Base-by-base conservation (phyloP, 2,113 vertebrate species). In the Stigmatopora argus region DNA sequence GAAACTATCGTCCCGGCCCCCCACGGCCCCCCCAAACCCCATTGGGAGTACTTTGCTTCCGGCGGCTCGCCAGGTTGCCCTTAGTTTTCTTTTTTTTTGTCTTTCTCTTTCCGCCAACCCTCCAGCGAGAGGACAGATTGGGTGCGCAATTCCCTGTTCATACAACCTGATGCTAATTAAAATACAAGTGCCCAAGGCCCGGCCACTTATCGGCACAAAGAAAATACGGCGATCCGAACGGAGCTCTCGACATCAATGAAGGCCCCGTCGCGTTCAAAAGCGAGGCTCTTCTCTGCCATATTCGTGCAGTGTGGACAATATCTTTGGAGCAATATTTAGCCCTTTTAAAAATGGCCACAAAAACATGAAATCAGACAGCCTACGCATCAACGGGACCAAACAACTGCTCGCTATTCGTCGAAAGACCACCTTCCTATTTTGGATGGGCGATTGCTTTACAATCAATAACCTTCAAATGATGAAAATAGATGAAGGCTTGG, bases 151-250 rank as follows among this genome's bases (percentile, higher is more conserved):
- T 80, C 75, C 35, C 17, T 75, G 78, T 75, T 78, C 75, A 72
- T 74, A 80, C 81, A 83, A 73, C 77, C 78, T 48, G 66, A 79
- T 83, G 79, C 82, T 82, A 86, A 87, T 83, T 83, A 86, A 82
- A 85, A 79, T 26, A 83, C 74, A 69, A 86, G 83, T 57, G 73
- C 76, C 79, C 81, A 82, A 83, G 79, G 81, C 83, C 84, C 41
- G 60, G 70, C 73, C 83, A 83, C 83, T 86, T 68, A 82, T 68
- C 70, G 0, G 66, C 77, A 83, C 81, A 88, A 86, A 85, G 78
- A 84, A 75, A 78, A 82, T 75, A 73, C 74, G 23, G 74, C 64
- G 66, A 77, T 59, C 68, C 77, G 41, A 65, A 66, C 68, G 41
- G 47, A 69, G 58, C 73, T 62, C 76, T 85, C 67, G n/a, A 69